A percentile compares a stretch with the other conserved stretches of the same genome.
Evolutionary conservation across 2,113 vertebrate species (phyloP).

Genomic region (Leptobrachium leishanense): DNA sequence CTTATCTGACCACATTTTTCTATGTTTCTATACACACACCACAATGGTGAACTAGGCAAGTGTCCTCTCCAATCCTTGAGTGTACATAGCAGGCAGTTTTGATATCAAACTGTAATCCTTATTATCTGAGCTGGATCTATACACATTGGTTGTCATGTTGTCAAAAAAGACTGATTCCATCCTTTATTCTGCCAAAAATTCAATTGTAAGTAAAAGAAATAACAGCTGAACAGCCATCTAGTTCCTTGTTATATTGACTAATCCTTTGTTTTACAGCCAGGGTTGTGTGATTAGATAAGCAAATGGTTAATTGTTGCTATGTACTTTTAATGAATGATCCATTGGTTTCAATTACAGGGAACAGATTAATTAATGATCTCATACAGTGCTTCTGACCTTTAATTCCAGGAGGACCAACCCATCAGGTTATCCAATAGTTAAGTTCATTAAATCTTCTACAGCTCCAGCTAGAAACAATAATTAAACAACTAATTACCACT

Average conservation of each 20-base stretch:
- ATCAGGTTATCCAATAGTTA: conserved; percentile 40
- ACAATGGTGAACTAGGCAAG: no score
- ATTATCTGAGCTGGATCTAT: no score
- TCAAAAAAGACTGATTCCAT: no score
- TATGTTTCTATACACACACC: no score
- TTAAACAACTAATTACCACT: conserved; percentile 34
- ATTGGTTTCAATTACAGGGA: conserved; percentile 41
- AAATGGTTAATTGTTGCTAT: conserved; percentile 17
- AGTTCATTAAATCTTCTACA: conserved; percentile 41
- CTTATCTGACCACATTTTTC: no score
- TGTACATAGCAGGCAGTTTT: no score
- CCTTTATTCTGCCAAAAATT: no score
- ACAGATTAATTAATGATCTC: conserved; percentile 43
- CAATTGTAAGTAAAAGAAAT: no score
- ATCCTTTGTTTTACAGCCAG: not conserved
- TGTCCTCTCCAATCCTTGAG: no score
- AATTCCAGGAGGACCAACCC: conserved; percentile 26
- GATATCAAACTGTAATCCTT: no score
- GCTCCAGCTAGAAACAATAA: conserved; percentile 22
- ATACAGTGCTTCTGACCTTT: conserved; percentile 26
- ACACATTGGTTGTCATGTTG: no score
- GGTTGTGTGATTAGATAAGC: conserved; percentile 19
- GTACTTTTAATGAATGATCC: conserved; percentile 31
- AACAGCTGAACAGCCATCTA: no score
- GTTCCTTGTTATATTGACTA: not conserved